Base-by-base conservation (phyloP, 2,113 vertebrate species). In the Eublepharis macularius region DNA sequence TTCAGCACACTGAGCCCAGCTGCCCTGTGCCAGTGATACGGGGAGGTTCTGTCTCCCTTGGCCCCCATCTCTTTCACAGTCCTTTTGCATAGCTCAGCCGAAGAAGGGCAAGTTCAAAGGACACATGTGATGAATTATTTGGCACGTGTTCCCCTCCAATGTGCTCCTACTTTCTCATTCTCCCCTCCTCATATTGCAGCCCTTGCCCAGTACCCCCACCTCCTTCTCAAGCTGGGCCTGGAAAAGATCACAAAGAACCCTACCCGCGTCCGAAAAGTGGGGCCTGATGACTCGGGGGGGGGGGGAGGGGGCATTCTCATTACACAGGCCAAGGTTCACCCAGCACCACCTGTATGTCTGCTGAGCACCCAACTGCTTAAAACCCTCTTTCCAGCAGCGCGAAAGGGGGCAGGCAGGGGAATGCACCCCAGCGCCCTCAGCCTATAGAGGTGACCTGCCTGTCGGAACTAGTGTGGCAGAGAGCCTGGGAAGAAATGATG, bases 391-490 rank as follows among this genome's bases (percentile, higher is more conserved):
- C 41, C 12, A 14, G 73, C 12, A 47, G 43, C 16, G 29, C 16
- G 10, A 13, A 43, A 57, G 54, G 19, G 19, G 19, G 24, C 54
- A 17, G 54, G 21, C 7, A 21, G 54, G 51, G 19, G 54, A 57
- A 57, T 6, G 4, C 5, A 57, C 54, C 54, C 19, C 54, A 57
- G 19, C 54, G 19, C 54, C 6, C 54, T 57, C 21, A 21, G 54
- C 54, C 60, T 63, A 29, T 26, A 1, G 74, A 76, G 57, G 10
- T 1, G 16, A 36, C 17, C 16, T 21, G 47, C 2, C 16, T 19
- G 47, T 8, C 19, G 29, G 13, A 32, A 26, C 17, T 9, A 0
- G 12, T 32, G 26, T 0, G 0, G 6, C 1, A 1, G 4, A 0
- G 2, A 7, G 11, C 36, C 1, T 1, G 32, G 51, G 14, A 39